Evolutionary conservation across 2,888 invertebrate species (phyloP).

Genomic region (Leptopilina syphax): DNA sequence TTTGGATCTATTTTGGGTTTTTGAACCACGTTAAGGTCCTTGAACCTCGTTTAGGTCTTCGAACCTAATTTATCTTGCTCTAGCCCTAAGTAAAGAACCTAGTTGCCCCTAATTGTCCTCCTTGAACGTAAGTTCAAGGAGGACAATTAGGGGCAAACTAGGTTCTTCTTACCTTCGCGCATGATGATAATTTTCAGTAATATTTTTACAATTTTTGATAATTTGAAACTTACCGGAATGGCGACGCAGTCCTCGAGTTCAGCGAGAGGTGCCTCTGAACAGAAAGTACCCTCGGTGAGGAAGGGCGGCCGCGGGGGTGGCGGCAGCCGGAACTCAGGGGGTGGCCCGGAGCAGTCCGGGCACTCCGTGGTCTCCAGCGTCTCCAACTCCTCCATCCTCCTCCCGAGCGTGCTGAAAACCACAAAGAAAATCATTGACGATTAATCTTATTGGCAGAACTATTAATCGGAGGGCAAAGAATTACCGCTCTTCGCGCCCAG

Average conservation of each 20-base stretch:
- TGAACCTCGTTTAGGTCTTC: too few species aligned
- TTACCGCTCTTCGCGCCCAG: constrained; percentile 21
- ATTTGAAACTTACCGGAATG: constrained; percentile 82
- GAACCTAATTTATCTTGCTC: too few species aligned
- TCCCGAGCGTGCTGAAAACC: constrained; percentile 76
- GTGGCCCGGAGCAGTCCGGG: constrained; percentile 85
- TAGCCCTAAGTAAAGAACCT: too few species aligned
- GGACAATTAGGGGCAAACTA: too few species aligned
- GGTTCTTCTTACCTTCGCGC: too few species aligned
- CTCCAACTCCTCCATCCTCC: constrained; percentile 86
- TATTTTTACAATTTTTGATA: too few species aligned
- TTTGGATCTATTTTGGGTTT: too few species aligned
- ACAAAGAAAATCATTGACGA: constrained; percentile 77
- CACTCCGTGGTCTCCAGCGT: constrained; percentile 85
- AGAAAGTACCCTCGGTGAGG: constrained; percentile 82
- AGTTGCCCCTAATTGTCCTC: too few species aligned
- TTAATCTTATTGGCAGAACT: constrained; percentile 68
- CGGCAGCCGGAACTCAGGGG: constrained; percentile 86
- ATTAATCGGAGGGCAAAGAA: constrained; percentile 79
- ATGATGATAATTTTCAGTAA: too few species aligned
- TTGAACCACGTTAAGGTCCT: too few species aligned
- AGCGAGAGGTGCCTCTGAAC: constrained; percentile 84
- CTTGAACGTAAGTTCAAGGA: too few species aligned
- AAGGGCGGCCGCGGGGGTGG: constrained; percentile 87
- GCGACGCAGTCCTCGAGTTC: constrained; percentile 87